Evolutionary conservation across 2,888 invertebrate genomes (phyloP), one percentile per base, ranked within the genome.

Genomic region (Oxystoma pomonae): DNA sequence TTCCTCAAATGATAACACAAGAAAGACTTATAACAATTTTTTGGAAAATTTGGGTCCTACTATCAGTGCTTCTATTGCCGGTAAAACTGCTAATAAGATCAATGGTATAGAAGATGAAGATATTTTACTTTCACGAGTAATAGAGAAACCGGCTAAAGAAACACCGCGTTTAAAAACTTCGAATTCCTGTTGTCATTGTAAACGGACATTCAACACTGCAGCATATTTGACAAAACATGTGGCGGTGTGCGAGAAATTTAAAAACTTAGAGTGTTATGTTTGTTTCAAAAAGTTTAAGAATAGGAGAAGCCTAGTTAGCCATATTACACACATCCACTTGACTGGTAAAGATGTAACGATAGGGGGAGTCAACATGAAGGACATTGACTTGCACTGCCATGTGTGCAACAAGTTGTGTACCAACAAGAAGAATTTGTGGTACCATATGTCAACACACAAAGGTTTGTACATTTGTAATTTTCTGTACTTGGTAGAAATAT

Each of bases 391-490:
- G 21, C 58, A 51, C 21, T 66, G 66, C 20, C 20, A 22, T 5
- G 52, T 58, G 1, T 65, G 65, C 19, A 57, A 52, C 18, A 60
- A 67, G 51, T 7, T 51, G 57, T 61, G 50, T 12, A 16, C 18
- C 16, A 57, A 50, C 18, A 52, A 57, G 18, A 59, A 63, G 1
- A 59, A 55, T 20, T 55, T 63, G 20, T 50, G 22, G 53, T 67
- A 65, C 35, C 67, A 67, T 35, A 50, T 65, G 55, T 58, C 17
- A 20, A 67, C 61, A 60, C 67, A 67, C 61, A 17, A 17, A 57
- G 66, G 64, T 66, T 53, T 20, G 55, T 21, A 58, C 12, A 35
- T n/a, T n/a, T n/a, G n/a, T n/a, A n/a, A n/a, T n/a, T n/a, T n/a
- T n/a, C n/a, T n/a, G n/a, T n/a, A n/a, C n/a, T n/a, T n/a, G n/a